Evolutionary conservation across 35 echinoderm and acorn worm genomes (phyloP), one percentile per base, ranked within the genome.

Genomic region (Apostichopus japonicus): DNA sequence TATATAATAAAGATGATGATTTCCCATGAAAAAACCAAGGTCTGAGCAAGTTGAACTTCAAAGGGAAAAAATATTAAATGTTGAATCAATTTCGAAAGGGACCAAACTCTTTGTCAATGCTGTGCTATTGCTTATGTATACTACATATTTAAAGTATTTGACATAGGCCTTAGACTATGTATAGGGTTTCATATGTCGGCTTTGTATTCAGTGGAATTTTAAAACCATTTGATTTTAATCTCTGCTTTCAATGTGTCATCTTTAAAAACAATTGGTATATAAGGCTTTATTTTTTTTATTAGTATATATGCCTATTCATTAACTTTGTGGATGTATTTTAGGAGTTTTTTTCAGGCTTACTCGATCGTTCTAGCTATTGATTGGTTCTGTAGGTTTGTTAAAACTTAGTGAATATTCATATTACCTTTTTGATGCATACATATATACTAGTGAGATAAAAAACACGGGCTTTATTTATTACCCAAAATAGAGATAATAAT

Each of bases 41-140:
- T 44, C 33, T 75, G 71, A 75, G 71, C 22, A 75, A 75, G 71
- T n/a, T 75, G 15, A 75, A n/a, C 71, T 21, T 75, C 71, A 75
- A 19, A 75, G 71, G 71, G 21, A 7, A 75, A 75, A 75, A 75
- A 75, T 75, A 57, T 84, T 84, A 53, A 84, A 55, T 84, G 81
- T 84, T 84, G 53, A 57, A 84, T 83, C 79, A 83, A 83, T 55
- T 84, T 84, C 81, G 81, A 84, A 58, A 84, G 81, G 81, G 81
- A 84, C 81, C 81, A 84, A 84, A 84, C 54, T 84, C 81, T 84
- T 84, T 84, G 81, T 84, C 81, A 84, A 84, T 84, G 81, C 81
- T 84, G 81, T 84, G 81, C 22, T 54, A 84, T 84, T 84, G 81
- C 81, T 84, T 58, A 58, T 84, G 81, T 84, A 84, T 84, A 84